Base-by-base conservation (phyloP, 2,888 invertebrate species). In the Volucella inanis region DNA sequence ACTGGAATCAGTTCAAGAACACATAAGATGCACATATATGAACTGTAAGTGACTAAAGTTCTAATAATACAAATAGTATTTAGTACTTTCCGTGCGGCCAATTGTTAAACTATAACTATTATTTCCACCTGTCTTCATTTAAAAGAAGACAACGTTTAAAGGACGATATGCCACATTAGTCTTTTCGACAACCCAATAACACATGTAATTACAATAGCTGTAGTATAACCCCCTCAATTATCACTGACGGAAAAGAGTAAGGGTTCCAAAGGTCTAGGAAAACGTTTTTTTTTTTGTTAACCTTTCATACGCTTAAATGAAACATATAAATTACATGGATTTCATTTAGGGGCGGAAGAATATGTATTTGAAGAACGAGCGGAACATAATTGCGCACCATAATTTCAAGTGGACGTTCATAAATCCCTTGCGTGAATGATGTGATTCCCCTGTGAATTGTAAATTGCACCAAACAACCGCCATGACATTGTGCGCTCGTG, bases 351-450 rank as follows among this genome's bases (percentile, higher is more conserved):
- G 83, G 72, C 74, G 75, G 71, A 11, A 38, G 59, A 64, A 38
- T 64, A 64, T 50, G 74, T 70, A 84, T 70, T 75, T 70, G 54
- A 64, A 71, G 61, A 77, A 52, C 49, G 59, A 79, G 18, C 45
- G 59, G 64, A 71, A 84, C 59, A 83, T 75, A 79, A 84, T 84
- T 80, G 84, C 62, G 74, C 59, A 84, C 70, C 80, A 76, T 80
- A 75, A 76, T 76, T 81, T 85, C 65, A 85, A 81, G 84, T 85
- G 84, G 76, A 80, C 71, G 70, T 61, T 64, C 64, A 79, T 70
- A 81, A 75, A 80, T 75, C 80, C 75, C 80, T 67, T 80, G 84
- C 76, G 80, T 84, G 75, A 57, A 84, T 80, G 70, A 80, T 67
- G 59, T 61, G 71, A 76, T 81, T 85, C 84, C 84, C 71, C 39